These are phyloP conservation scores for Drosophila ironensis DNA, from an alignment of 1,140 invertebrate genomes.

Conservation along the genomic window DNA sequence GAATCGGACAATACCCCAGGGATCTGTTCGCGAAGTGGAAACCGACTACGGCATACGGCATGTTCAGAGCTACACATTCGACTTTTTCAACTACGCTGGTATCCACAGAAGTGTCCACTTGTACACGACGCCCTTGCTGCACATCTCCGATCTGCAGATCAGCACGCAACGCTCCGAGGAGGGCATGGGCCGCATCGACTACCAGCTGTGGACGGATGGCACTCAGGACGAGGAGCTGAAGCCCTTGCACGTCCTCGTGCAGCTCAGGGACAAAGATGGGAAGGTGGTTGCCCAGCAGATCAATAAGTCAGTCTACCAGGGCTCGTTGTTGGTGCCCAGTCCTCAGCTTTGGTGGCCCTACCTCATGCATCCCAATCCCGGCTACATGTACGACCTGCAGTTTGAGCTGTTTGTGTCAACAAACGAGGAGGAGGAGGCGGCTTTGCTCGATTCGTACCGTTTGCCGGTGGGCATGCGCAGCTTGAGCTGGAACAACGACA, in stretches of 20 bases:
- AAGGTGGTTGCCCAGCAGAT: conserved; percentile 44
- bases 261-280: conserved; percentile 35
- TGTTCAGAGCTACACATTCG: conserved; percentile 94
- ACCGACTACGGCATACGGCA: conserved; percentile 86
- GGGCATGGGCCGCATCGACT: conserved; percentile 68
- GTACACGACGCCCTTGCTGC: conserved; percentile 91
- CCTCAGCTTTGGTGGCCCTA: conserved; percentile 96
- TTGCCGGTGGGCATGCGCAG: conserved; percentile 93
- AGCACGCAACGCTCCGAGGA: conserved; percentile 85
- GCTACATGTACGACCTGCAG: conserved; percentile 88
- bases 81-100: conserved; percentile 99
- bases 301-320: conserved; percentile 59
- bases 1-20: conserved; percentile 91
- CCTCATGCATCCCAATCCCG: conserved; percentile 90
- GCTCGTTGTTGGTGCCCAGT: conserved; percentile 85
- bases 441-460: conserved; percentile 88
- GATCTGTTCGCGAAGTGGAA: conserved; percentile 84
- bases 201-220: conserved; percentile 38
- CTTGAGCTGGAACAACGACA: conserved; percentile 88
- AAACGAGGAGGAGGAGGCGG: conserved; percentile 55
- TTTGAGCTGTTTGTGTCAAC: conserved; percentile 81
- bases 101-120: conserved; percentile 95
- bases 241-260: conserved; percentile 22
- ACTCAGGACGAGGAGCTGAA: background rate
- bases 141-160: conserved; percentile 92